phyloP scores from a whole-genome alignment of 2,113 vertebrate genomes.

The Anolis carolinensis region DNA sequence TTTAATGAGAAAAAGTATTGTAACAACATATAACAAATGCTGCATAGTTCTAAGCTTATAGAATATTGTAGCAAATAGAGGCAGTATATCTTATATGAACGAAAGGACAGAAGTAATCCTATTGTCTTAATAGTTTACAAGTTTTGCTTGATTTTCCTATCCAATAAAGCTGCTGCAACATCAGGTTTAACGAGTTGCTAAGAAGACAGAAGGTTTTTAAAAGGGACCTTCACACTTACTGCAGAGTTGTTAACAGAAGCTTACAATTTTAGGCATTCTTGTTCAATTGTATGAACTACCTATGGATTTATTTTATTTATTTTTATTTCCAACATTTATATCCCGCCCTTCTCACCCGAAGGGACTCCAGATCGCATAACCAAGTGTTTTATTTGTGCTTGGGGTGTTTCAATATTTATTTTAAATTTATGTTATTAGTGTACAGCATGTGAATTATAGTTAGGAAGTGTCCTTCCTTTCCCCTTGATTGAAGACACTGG shows the following conservation, averaged over 20 bases:
- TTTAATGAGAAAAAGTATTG: background rate
- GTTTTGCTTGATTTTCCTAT: background rate
- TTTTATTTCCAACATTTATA: no score
- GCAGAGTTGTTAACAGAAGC: constrained; percentile 8
- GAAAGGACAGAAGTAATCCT: background rate
- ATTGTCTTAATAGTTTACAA: background rate
- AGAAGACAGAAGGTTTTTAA: constrained; percentile 12
- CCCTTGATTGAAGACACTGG: background rate
- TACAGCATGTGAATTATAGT: background rate
- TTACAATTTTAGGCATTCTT: background rate
- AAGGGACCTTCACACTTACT: constrained; percentile 16
- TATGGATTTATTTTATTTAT: no score
- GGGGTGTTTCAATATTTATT: no score
- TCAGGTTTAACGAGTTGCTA: background rate
- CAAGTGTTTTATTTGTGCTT: no score
- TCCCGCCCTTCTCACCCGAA: no score
- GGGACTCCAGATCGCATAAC: no score
- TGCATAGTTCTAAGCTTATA: background rate
- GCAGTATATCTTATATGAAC: accelerated
- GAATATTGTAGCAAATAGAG: background rate
- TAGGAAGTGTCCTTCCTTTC: background rate
- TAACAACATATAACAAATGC: background rate
- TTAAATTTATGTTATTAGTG: background rate
- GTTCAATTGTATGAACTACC: background rate
- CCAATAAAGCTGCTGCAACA: background rate